phyloP scores from a whole-genome alignment of 1,140 invertebrate genomes.

The Anoplophora glabripennis region DNA sequence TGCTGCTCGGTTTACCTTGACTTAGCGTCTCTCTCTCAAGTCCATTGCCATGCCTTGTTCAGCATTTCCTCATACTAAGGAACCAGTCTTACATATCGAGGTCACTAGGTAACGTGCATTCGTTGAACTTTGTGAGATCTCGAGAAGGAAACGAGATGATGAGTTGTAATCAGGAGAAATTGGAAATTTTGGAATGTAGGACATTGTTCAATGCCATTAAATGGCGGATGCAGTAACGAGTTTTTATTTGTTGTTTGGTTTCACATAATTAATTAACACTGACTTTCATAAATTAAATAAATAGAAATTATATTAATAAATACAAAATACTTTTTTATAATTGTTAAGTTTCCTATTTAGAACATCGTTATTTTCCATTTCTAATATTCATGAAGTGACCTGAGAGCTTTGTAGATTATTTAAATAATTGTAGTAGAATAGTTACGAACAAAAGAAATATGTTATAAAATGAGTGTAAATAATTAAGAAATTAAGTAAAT shows the following conservation, averaged over 20 bases:
- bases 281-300: slow-evolving; percentile 18
- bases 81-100: slow-evolving; percentile 43
- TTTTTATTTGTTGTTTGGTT: slow-evolving; percentile 14
- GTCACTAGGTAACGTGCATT: slow-evolving; percentile 45
- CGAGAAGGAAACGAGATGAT: slow-evolving; percentile 19
- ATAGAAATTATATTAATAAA: slow-evolving; percentile 8
- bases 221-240: slow-evolving; percentile 33
- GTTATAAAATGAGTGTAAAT: too few relatives aligned
- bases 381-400: too few relatives aligned
- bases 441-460: too few relatives aligned
- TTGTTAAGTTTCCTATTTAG: too few relatives aligned
- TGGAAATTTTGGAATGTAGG: slow-evolving; percentile 26
- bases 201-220: slow-evolving; percentile 33
- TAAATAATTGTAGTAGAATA: too few relatives aligned
- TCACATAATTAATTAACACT: slow-evolving; percentile 10
- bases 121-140: slow-evolving; percentile 40
- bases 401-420: too few relatives aligned
- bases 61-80: slow-evolving; percentile 36
- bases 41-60: not conserved
- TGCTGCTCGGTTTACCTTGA: not conserved
- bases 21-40: slow-evolving; percentile 14
- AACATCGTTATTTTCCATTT: too few relatives aligned
- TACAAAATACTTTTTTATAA: too few relatives aligned
- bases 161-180: slow-evolving; percentile 17
- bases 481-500: too few relatives aligned